Base-by-base conservation (phyloP, 2,888 invertebrate species). In the Dryobotodes eremita region DNA sequence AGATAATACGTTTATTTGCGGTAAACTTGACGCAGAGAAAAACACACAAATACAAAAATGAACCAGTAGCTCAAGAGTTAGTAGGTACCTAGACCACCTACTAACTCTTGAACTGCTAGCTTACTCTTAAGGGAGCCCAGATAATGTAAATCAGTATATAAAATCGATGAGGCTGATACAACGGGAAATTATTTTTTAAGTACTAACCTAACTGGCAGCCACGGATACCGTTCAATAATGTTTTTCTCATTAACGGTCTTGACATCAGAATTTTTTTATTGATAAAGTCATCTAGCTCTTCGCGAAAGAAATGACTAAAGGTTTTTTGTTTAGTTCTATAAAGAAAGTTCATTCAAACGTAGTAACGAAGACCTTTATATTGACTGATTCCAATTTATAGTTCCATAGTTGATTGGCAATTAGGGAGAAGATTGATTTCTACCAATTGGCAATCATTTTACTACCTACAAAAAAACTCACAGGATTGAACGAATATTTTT, bases 371-470 rank as follows among this genome's bases (percentile, higher is more conserved):
- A 48, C 73, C 31, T 7, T 48, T n/a, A 65, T 2, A n/a, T 10
- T 36, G 2, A 7, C 20, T 26, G 7, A 50, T 26, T 59, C 42
- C 50, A 59, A n/a, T 80, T 53, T 13, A 79, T 55, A 69, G 2
- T 4, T 48, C 46, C 5, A 53, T 71, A 68, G 31, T 71, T 31
- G 53, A 83, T 82, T 83, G 83, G 31, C 57, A 48, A 72, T 83
- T 68, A 61, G 15, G 2, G 31, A n/a, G 11, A 61, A 55, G n/a
- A 46, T 13, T n/a, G 8, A 42, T 46, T n/a, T 71, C 15, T 23
- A 77, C n/a, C 69, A 82, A 76, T 71, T 83, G 70, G 15, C 70
- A 83, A 66, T 66, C 23, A 46, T 50, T 17, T 23, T 15, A 59
- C 11, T n/a, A 69, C 42, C 31, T 26, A 46, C 65, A 72, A 80